Evolutionary conservation across 2,888 invertebrate species (phyloP).

Genomic region (Germaria angustata): DNA sequence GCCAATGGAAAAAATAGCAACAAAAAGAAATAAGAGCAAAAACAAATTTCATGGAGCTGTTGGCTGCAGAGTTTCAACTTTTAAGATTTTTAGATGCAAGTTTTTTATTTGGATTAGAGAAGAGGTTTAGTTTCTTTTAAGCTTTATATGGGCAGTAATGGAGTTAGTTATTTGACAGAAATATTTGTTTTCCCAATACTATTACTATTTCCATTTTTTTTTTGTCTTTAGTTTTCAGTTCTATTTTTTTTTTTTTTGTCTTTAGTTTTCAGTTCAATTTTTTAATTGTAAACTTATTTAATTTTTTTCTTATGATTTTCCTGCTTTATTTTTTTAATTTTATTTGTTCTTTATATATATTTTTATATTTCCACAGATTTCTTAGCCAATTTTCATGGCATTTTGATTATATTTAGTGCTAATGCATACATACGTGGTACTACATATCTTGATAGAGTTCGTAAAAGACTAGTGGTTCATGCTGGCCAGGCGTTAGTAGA

Average conservation of each 20-base stretch:
- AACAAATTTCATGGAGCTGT: constrained; percentile 3
- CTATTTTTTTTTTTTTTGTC: background rate
- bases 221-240: background rate
- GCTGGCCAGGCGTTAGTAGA: constrained; percentile 18
- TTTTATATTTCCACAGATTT: background rate
- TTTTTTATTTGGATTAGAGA: background rate
- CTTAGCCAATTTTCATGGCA: background rate
- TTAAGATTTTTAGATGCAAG: background rate
- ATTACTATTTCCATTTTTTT: background rate
- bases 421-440: constrained; percentile 26
- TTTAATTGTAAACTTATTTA: background rate
- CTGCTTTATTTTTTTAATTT: background rate
- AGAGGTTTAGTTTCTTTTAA: background rate
- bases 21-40: background rate
- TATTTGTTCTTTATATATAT: background rate
- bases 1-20: too few relatives aligned
- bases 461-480: background rate
- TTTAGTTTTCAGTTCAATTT: background rate
- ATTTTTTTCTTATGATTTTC: background rate
- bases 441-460: constrained; percentile 7
- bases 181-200: constrained; percentile 20
- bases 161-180: background rate
- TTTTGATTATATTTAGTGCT: constrained; percentile 47
- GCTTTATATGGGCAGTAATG: background rate
- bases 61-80: constrained; percentile 15